Base-by-base conservation (phyloP, 2,113 vertebrate genomes). In the Triplophysa tibetana region DNA sequence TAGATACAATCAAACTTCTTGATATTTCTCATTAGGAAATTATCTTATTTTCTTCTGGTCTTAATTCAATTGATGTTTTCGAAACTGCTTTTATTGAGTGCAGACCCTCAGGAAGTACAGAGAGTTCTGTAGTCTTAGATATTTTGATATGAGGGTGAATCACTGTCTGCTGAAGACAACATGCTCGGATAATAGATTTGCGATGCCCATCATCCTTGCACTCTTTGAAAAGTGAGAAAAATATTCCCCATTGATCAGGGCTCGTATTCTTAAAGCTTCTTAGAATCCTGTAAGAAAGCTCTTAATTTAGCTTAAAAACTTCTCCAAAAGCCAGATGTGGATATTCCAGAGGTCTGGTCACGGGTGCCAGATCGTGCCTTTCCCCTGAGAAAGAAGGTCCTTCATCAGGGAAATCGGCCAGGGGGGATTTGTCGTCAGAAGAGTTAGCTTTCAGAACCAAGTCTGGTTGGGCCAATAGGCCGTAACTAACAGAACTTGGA, bases 31-130 rank as follows among this genome's bases (percentile, higher is more conserved):
- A 21, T 41, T 13, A 12, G 29, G 33, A 72, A n/a, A 38, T 38
- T 21, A 3, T 41, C 19, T 41, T 56, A 8, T 70, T 41, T 73
- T 24, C 19, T 14, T 21, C 52, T 73, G 19, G 12, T 13, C 52
- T 19, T 60, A 23, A 60, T 60, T 73, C 7, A 38, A 26, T 24
- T 10, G 12, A 1, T 52, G 8, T 69, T 73, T 70, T 72, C 56
- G 0, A 21, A 19, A 12, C 12, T 58, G 8, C 21, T 72, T 58
- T 56, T 72, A 56, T 58, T 8, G 38, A 56, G 70, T 58, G 26
- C 52, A 72, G 52, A 58, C 13, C 58, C 52, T 21, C 6, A 60
- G n/a, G 29, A 73, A 73, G 70, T 58, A 38, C 50, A 38, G 11
- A 58, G 6, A 54, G 6, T 14, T 72, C 24, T 3, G 9, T 16